These are phyloP conservation scores for Paratrypauchen microcephalus DNA, from an alignment of 2,797 vertebrate species.

Conservation along the genomic window DNA sequence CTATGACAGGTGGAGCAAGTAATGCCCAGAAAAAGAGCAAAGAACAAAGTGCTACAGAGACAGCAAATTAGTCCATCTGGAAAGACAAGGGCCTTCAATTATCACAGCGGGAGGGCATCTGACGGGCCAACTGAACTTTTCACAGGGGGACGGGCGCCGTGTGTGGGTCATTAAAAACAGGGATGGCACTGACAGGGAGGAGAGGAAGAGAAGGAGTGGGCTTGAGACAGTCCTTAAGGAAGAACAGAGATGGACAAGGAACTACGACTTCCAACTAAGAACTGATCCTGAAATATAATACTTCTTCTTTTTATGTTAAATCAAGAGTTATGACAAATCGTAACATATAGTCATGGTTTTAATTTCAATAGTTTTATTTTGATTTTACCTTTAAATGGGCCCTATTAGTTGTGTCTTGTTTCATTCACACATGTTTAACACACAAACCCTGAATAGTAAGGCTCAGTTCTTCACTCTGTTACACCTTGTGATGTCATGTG, in stretches of 20 bases:
- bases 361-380: too few species aligned
- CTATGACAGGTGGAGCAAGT: slow-evolving; percentile 56
- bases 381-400: too few species aligned
- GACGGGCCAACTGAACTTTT: slow-evolving; percentile 55
- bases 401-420: too few species aligned
- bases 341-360: too few species aligned
- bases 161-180: slow-evolving; percentile 57
- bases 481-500: too few species aligned
- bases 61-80: slow-evolving; percentile 59
- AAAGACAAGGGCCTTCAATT: slow-evolving; percentile 63
- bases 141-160: slow-evolving; percentile 37
- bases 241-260: slow-evolving; percentile 10
- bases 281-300: too few species aligned
- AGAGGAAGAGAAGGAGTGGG: slow-evolving; percentile 44
- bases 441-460: too few species aligned
- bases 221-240: not conserved
- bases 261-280: too few species aligned
- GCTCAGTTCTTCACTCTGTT: too few species aligned
- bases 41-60: slow-evolving; percentile 63
- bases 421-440: too few species aligned
- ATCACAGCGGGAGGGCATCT: slow-evolving; percentile 53
- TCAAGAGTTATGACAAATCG: too few species aligned
- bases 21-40: slow-evolving; percentile 39
- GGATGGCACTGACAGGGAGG: slow-evolving; percentile 41
- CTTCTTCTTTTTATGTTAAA: too few species aligned